phyloP scores from a whole-genome alignment of 2,113 vertebrate species.

The Rana temporaria region DNA sequence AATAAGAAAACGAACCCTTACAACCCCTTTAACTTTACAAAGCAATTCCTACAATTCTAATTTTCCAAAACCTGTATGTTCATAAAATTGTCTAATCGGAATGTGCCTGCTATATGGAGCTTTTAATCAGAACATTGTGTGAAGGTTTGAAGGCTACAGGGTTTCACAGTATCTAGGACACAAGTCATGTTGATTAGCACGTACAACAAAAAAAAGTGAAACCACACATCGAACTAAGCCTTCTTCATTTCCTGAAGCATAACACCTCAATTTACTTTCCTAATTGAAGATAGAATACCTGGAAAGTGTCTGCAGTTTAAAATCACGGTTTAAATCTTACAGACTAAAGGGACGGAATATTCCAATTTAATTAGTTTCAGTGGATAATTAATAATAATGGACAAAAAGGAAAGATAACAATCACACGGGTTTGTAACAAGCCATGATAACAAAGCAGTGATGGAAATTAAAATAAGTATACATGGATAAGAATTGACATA shows the following conservation, averaged over 20 bases:
- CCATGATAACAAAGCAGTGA: no score
- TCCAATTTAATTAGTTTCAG: no score
- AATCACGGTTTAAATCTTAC: not conserved
- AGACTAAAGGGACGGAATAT: no score
- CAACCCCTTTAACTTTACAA: no score
- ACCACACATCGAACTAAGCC: not conserved
- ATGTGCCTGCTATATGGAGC: constrained; percentile 9
- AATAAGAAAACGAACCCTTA: no score
- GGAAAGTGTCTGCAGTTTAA: not conserved
- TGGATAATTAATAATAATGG: no score
- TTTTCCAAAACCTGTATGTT: not conserved
- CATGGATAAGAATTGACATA: no score
- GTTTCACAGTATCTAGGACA: constrained; percentile 33
- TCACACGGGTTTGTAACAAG: no score
- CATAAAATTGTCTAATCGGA: not conserved
- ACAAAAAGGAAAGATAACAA: no score
- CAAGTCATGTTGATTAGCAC: constrained; percentile 24
- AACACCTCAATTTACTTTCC: not conserved
- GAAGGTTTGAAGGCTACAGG: constrained; percentile 23
- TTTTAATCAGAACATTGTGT: not conserved
- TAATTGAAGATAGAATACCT: constrained; percentile 2
- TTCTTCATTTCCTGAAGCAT: constrained; percentile 20
- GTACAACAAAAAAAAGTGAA: not conserved
- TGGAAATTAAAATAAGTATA: no score
- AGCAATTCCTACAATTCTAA: not conserved